A percentile compares a stretch with the other conserved stretches of the same genome.
Conservation (phyloP, 2,888 invertebrate genomes). For the Polyommatus icarus region DNA sequence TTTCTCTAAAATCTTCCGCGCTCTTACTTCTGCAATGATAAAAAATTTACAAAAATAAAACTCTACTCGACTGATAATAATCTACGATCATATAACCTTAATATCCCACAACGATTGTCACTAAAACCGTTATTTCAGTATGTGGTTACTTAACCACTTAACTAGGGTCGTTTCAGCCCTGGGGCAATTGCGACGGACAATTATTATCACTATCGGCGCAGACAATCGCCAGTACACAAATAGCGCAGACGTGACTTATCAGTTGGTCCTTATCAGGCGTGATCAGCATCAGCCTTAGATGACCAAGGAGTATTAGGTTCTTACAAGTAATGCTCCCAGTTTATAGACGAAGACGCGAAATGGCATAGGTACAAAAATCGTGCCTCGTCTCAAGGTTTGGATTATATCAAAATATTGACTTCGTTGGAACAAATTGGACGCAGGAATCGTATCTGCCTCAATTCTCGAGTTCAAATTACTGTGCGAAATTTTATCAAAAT, state of each 20-base stretch:
- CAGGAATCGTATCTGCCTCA: too few relatives aligned
- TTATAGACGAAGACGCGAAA: background rate
- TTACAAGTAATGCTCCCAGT: background rate
- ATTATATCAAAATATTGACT: background rate
- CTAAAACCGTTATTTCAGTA: background rate
- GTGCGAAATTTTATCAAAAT: too few relatives aligned
- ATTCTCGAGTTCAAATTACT: too few relatives aligned
- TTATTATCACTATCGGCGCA: conserved; percentile 20
- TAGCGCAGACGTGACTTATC: conserved; percentile 43
- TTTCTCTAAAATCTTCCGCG: too few relatives aligned
- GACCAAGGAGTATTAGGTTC: background rate
- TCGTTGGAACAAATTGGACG: too few relatives aligned
- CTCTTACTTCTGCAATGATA: background rate
- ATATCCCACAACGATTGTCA: background rate
- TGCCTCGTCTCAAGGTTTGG: background rate
- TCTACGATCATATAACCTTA: background rate
- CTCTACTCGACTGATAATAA: background rate
- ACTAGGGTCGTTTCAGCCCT: background rate
- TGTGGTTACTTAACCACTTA: background rate
- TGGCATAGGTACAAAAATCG: background rate
- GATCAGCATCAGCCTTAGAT: conserved; percentile 36
- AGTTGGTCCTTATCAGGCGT: conserved; percentile 36
- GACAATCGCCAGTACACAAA: conserved; percentile 32
- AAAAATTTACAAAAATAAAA: background rate
- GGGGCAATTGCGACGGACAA: background rate